These are phyloP conservation scores for Myotis planiceps DNA, from an alignment of 2,797 vertebrate species.

Conservation along the genomic window DNA sequence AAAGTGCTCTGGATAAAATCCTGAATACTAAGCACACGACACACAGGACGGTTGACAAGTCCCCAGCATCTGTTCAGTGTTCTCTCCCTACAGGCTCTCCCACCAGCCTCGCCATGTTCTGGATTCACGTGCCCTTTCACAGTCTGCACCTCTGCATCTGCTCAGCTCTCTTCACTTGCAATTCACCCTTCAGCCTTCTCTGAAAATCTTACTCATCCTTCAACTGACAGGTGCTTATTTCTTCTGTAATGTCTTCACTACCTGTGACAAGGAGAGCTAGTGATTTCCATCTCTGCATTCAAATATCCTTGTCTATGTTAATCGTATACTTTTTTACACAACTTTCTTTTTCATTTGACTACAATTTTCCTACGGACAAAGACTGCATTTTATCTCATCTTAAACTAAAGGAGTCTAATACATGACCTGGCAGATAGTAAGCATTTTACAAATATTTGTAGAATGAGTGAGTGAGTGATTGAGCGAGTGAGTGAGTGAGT, in stretches of 20 bases:
- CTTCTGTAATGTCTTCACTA: background rate
- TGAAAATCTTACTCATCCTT: background rate
- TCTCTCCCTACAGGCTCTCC: background rate
- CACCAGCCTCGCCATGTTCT: background rate
- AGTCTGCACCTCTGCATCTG: background rate
- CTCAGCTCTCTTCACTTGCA: background rate
- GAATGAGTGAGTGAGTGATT: background rate
- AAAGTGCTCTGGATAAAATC: background rate
- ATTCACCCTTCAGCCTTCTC: background rate
- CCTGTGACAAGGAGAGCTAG: background rate
- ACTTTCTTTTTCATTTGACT: background rate
- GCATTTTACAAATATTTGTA: background rate
- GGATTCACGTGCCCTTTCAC: background rate
- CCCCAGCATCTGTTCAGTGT: accelerated
- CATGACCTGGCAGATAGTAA: background rate
- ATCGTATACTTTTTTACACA: background rate
- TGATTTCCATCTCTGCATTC: background rate
- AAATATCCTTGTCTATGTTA: background rate
- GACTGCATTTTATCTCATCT: background rate
- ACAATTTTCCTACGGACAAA: background rate
- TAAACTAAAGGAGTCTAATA: background rate
- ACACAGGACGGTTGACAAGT: background rate
- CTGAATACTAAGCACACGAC: background rate
- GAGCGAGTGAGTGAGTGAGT: background rate
- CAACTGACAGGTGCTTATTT: background rate